Evolutionary conservation across 2,113 vertebrate species (phyloP), one percentile per base, ranked within the genome.

Genomic region (Tricholaema leucomelas): DNA sequence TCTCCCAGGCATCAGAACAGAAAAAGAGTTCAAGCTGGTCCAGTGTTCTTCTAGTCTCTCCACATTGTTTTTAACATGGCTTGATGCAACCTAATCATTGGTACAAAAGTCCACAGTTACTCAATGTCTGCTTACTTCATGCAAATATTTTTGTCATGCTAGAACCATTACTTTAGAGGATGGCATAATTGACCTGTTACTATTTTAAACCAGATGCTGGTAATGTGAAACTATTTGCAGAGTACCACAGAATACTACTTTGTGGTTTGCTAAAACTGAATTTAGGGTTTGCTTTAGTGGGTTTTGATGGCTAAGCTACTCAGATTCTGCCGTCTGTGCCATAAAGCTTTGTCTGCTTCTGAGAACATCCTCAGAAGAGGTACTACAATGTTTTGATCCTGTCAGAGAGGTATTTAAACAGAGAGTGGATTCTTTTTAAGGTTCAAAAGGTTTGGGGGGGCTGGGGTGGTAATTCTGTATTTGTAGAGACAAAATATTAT

Each of bases 61-160:
- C 59, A 33, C 33, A 21, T 85, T 70, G 67, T 88, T 94, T 95
- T 91, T 35, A 38, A 50, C 50, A 15, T 28, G 63, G 38, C 20
- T 87, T 65, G 59, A 28, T 59, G 46, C 50, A 63, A 42, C 2
- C 9, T 76, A 87, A 64, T 75, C 75, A 55, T 42, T 0, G 0
- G 86, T 85, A 59, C 78, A 55, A 38, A 95, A 92, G 92, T 94
- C 92, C 83, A 10, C 40, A 48, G 70, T 96, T 96, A 92, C 84
- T 73, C 88, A 96, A 81, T 55, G 84, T 81, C 63, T 35, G 1
- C 81, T 93, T 93, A 85, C 84, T 94, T 84, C 64, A 77, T 15
- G 78, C 71, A 94, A 95, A 95, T 96, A 92, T 93, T 96, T 96
- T 94, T 85, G 78, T 87, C 85, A 58, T 76, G 86, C 81, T 69